phyloP scores from a whole-genome alignment of 2,113 vertebrate species.

The Litocranius walleri region DNA sequence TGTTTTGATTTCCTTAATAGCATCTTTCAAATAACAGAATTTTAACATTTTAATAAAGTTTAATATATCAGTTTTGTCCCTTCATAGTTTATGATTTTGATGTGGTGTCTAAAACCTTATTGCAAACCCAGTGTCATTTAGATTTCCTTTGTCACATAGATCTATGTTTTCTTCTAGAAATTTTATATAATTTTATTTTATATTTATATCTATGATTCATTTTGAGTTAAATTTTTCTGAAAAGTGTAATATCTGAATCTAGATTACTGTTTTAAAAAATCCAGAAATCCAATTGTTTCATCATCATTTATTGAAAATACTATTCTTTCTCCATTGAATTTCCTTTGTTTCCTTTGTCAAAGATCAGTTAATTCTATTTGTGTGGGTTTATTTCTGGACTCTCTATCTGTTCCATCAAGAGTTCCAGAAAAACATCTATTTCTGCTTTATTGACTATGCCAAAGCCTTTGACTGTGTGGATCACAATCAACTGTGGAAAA shows the following conservation, averaged over 20 bases:
- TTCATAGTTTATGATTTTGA: not conserved
- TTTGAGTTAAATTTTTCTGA: slow-evolving; percentile 30
- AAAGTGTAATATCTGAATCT: not conserved
- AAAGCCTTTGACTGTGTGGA: no score
- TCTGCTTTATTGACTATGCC: no score
- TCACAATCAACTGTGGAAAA: no score
- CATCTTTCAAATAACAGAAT: not conserved
- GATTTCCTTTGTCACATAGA: not conserved
- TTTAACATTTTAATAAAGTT: not conserved
- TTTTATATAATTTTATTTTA: not conserved
- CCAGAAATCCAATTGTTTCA: not conserved
- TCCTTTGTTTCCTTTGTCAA: not conserved
- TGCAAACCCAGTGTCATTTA: not conserved
- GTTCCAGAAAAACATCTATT: no score
- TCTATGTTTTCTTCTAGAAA: not conserved
- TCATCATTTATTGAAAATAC: not conserved
- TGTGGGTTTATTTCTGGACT: not conserved
- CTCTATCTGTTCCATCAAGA: not conserved
- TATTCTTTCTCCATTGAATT: not conserved
- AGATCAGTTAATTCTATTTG: not conserved
- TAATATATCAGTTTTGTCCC: not conserved
- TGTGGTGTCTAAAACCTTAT: not conserved
- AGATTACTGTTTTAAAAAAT: not conserved
- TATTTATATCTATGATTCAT: not conserved
- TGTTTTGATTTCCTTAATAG: not conserved